Evolutionary conservation across 2,888 invertebrate species (phyloP), one percentile per base, ranked within the genome.

Genomic region (Apoda limacodes): DNA sequence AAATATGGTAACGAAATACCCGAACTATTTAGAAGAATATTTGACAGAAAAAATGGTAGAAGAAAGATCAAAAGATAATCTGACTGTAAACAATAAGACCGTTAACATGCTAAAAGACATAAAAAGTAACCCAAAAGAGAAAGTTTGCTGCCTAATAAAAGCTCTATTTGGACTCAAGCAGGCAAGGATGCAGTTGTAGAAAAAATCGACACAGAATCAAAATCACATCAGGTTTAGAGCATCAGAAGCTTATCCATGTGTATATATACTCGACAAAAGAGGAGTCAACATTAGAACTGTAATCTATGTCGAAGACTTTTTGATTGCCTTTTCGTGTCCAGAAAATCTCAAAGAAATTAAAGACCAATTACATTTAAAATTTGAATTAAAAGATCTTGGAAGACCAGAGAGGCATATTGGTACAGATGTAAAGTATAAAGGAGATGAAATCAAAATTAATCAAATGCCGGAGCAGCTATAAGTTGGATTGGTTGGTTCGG

Each of bases 221-320:
- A 23, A 10, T n/a, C 12, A 10, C 15, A 23, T 29, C 3, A 23
- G 29, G 7, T 29, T 29, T 7, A 29, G 5, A 29, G 23, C 22
- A 22, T 23, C 29, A 17, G 12, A 29, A 11, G 29, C 23, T 23
- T 22, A 29, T 13, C 29, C 29, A 22, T 29, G 29, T 29, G 12
- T 29, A 15, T 29, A 29, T 23, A 2, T 29, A 29, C 17, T 23
- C 11, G 23, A 15, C 17, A 23, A 22, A 29, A 12, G 29, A 23
- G 29, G 29, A 29, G 29, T 12, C 4, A 22, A 22, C 9, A 22
- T 22, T 5, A 22, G 9, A 22, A 5, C 10, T 6, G 22, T 22
- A n/a, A n/a, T n/a, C n/a, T n/a, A n/a, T n/a, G n/a, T n/a, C n/a
- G n/a, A n/a, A n/a, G n/a, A n/a, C n/a, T 10, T 22, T 6, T 22